Evolutionary conservation across 2,113 vertebrate genomes (phyloP), one percentile per base, ranked within the genome.

Genomic region (Desmodus rotundus): DNA sequence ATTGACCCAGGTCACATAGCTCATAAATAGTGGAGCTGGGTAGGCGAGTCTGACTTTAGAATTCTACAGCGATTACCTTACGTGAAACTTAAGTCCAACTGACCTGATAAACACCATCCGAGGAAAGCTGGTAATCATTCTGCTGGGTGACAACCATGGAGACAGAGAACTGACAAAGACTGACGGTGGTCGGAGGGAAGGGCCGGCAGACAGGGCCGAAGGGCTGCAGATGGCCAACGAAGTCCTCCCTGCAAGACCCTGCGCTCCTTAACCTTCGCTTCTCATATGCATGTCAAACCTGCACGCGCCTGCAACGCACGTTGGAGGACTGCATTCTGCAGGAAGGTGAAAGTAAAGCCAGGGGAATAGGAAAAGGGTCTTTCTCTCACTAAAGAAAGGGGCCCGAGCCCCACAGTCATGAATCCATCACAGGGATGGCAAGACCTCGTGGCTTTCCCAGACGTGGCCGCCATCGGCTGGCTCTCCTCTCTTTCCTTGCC

Each of bases 321-420:
- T 52, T 17, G 8, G 38, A 56, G n/a, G 36, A 22, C 20, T 58
- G 63, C 43, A 20, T 45, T 87, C 38, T 36, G 1, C 14, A 50
- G n/a, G 17, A 87, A 84, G 72, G 73, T 24, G 9, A 74, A 70
- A 73, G 41, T 17, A 85, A 89, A 92, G 28, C n/a, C 52, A 19
- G 28, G 13, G 61, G 31, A 41, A 33, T 0, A 24, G 63, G 52
- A 58, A 70, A 67, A 61, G 14, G 61, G 76, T 16, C 16, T n/a
- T 22, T 58, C 19, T 6, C 38, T 84, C 41, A 15, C 11, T 38
- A 15, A 28, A 41, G 70, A 24, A 78, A 47, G 19, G 74, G 47
- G 50, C 17, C 7, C 0, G 0, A 0, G 2, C 0, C 26, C 33
- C 63, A 0, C 11, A 0, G 26, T 33, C 20, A 63, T 1, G 43